These are phyloP conservation scores for Hycleus cichorii DNA, from an alignment of 1,140 invertebrate genomes.

Conservation along the genomic window DNA sequence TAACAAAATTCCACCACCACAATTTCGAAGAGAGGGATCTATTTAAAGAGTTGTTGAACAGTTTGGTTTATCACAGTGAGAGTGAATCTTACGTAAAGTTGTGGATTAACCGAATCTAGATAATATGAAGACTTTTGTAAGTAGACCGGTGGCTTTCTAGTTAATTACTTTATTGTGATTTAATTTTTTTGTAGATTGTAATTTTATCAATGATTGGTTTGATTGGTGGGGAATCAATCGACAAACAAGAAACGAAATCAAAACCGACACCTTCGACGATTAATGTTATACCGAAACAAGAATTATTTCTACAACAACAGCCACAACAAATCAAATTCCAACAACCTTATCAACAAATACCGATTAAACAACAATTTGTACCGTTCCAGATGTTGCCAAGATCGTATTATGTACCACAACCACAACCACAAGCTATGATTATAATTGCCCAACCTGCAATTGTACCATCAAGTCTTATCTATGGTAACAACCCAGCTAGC, in stretches of 20 bases:
- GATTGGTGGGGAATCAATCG: neutral
- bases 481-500: conserved; percentile 3
- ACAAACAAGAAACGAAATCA: neutral
- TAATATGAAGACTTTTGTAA: too few species aligned
- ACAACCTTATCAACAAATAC: conserved; percentile 5
- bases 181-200: neutral
- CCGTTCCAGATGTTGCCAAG: conserved; percentile 19
- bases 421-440: conserved; percentile 23
- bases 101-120: too few species aligned
- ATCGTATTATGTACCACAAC: conserved; percentile 15
- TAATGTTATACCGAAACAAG: neutral
- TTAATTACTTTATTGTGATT: too few species aligned
- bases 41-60: too few species aligned
- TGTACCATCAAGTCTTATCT: conserved; percentile 20
- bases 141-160: too few species aligned
- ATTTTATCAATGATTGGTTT: neutral
- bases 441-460: conserved; percentile 28
- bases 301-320: neutral
- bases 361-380: neutral
- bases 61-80: neutral
- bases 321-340: conserved; percentile 2
- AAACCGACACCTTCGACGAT: neutral
- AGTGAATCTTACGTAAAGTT: neutral
- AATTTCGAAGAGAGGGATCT: too few species aligned
- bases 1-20: too few species aligned